phyloP scores from a whole-genome alignment of 2,888 invertebrate genomes.

The Chalcosyrphus nemorum region DNA sequence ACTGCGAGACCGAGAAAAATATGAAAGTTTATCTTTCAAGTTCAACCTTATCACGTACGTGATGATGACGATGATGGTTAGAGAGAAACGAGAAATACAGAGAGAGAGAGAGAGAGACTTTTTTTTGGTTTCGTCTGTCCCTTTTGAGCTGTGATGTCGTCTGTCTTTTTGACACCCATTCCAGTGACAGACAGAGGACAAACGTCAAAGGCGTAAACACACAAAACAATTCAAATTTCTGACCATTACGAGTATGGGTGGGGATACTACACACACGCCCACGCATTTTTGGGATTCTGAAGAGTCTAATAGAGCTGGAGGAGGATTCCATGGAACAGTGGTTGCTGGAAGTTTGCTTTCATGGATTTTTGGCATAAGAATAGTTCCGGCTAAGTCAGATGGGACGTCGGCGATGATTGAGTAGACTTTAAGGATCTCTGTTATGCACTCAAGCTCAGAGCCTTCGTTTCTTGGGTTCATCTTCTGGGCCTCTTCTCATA shows the following conservation, averaged over 20 bases:
- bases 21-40: constrained; percentile 71
- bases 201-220: neutral
- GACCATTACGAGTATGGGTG: too few relatives aligned
- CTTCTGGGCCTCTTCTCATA: too few relatives aligned
- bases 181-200: neutral
- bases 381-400: too few relatives aligned
- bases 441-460: too few relatives aligned
- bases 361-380: too few relatives aligned
- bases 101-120: neutral
- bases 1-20: constrained; percentile 61
- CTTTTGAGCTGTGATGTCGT: constrained; percentile 21
- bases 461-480: too few relatives aligned
- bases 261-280: constrained; percentile 6
- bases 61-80: constrained; percentile 9
- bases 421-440: too few relatives aligned
- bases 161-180: constrained; percentile 15
- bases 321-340: neutral
- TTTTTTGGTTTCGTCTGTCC: constrained; percentile 39
- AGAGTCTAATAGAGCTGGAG: neutral
- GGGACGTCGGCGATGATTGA: too few relatives aligned
- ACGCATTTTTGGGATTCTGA: neutral
- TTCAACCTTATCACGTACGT: constrained; percentile 62
- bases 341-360: neutral
- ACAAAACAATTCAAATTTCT: constrained; percentile 41
- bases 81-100: constrained; percentile 2